Conservation (phyloP, 1,140 invertebrate genomes). For the Himalopsyche phryganea region DNA sequence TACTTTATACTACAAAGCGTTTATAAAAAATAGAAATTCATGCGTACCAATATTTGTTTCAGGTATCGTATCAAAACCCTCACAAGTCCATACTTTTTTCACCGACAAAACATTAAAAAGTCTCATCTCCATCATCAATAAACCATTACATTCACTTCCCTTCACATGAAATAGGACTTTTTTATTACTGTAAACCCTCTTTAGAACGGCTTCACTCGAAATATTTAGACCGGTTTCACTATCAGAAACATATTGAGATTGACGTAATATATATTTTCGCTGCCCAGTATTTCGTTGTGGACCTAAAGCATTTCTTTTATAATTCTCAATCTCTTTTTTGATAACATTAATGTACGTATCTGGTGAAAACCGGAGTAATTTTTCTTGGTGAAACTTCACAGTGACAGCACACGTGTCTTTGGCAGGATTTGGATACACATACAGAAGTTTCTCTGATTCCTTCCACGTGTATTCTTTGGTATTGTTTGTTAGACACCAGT, state of each 20-base stretch:
- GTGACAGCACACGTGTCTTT: not conserved
- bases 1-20: too few relatives aligned
- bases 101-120: not conserved
- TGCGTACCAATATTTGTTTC: conserved; percentile 10
- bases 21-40: too few relatives aligned
- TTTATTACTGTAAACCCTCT: conserved; percentile 10
- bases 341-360: not conserved
- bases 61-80: not conserved
- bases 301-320: not conserved
- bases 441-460: conserved; percentile 44
- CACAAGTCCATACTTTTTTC: conserved; percentile 6
- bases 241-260: too few relatives aligned
- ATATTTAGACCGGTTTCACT: not conserved
- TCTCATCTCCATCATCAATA: not conserved
- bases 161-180: conserved; percentile 6
- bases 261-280: too few relatives aligned
- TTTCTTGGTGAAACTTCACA: not conserved
- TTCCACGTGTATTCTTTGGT: conserved; percentile 35
- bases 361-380: not conserved
- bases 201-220: conserved; percentile 1
- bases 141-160: too few relatives aligned
- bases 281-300: too few relatives aligned
- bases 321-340: not conserved
- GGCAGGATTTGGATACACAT: conserved; percentile 8
- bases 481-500: conserved; percentile 45